Base-by-base conservation (phyloP, 1,140 invertebrate genomes). In the Temnothorax longispinosus region DNA sequence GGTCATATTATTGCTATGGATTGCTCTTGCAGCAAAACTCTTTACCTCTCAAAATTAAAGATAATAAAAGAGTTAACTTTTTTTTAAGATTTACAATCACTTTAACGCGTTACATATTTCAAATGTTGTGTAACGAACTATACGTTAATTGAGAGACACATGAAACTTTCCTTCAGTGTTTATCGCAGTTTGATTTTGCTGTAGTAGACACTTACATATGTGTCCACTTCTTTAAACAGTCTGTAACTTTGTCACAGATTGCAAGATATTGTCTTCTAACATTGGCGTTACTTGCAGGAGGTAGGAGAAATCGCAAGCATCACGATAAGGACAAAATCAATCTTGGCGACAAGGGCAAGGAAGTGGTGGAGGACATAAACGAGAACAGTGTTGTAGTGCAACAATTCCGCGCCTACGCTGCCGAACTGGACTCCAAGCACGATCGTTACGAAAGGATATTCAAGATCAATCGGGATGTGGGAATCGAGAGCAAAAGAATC, bases 401-500 rank as follows among this genome's bases (percentile, higher is more conserved):
- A 87, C 96, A 97, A 86, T 99, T 98, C 93, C 96, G 95, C 85
- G 87, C 93, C 6, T 98, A 97, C 90, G 96, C 98, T 8, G 84
- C 91, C 3, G 97, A 98, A 91, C 95, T 99, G 8, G 98, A 98
- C 91, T 94, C 96, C 0, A 97, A 97, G 89, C 97, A 99, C 92
- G 98, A 99, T 94, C 96, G 97, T 90, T 97, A 97, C 93, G 98
- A 99, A 93, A 95, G 98, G 81, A 96, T 99, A 15, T 96, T 98
- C 0, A 99, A 99, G 95, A 94, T 97, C 1, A 97, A 97, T 85
- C 95, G 98, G 64, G 98, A 99, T 94, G 97, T 99, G n/a, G 99
- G 98, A 2, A 98, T 99, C 87, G 98, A 99, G 92, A 98, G 98
- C 91, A 99, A 99, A 93, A 96, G 98, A 87, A 97, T 98, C 18